phyloP scores from a whole-genome alignment of 2,113 vertebrate species.

The Ciconia stormi region DNA sequence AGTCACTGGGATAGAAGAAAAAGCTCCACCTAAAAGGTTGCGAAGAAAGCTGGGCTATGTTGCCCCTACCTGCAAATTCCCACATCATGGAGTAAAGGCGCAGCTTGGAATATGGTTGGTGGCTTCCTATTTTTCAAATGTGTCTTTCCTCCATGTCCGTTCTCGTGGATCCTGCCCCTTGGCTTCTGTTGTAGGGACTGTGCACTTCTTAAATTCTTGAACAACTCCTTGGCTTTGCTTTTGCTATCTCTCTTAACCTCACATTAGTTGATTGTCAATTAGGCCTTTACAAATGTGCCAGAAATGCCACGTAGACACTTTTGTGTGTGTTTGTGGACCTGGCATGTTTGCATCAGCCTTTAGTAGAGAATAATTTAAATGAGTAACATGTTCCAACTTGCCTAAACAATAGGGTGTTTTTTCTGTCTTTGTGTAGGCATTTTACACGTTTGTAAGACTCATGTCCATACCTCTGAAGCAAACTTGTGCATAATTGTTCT shows the following conservation, averaged over 20 bases:
- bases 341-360: slow-evolving; percentile 11
- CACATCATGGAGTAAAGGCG: fast-evolving
- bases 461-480: neutral
- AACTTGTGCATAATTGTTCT: neutral
- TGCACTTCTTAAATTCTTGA: neutral
- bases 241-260: neutral
- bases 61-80: neutral
- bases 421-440: neutral
- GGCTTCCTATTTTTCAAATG: neutral
- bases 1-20: neutral
- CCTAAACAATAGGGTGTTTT: neutral
- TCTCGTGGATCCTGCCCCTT: neutral
- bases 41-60: fast-evolving
- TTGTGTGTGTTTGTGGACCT: neutral
- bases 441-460: neutral
- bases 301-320: slow-evolving; percentile 1
- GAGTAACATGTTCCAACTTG: neutral
- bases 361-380: neutral
- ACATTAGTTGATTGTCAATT: neutral
- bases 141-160: fast-evolving
- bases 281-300: neutral
- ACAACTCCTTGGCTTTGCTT: neutral
- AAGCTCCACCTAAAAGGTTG: neutral
- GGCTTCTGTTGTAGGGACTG: neutral
- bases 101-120: neutral